phyloP scores from a whole-genome alignment of 2,113 vertebrate species.

The Empidonax traillii region DNA sequence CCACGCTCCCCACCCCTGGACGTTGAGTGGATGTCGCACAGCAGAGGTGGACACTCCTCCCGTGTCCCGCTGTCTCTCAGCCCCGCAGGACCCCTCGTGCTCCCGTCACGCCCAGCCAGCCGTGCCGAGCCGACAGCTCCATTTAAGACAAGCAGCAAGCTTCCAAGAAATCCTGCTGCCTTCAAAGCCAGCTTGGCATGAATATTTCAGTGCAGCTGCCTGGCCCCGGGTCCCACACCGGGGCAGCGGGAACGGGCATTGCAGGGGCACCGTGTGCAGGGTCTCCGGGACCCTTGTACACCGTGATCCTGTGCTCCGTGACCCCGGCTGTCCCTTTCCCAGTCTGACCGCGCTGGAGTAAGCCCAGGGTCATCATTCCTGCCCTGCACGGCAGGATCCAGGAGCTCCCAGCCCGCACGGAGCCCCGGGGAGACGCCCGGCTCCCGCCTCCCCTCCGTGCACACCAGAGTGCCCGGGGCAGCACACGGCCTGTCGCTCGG shows the following conservation, averaged over 20 bases:
- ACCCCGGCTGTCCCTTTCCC: not conserved
- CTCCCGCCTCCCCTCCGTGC: not conserved
- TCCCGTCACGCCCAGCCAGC: not conserved
- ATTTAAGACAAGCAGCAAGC: not conserved
- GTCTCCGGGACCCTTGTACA: rapidly evolving
- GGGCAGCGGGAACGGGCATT: rapidly evolving
- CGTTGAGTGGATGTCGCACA: rapidly evolving
- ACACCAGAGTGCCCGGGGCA: not conserved
- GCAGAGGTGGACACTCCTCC: not conserved
- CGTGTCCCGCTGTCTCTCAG: not conserved
- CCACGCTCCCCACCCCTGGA: not conserved
- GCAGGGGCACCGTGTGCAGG: rapidly evolving
- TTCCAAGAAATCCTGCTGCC: slow-evolving; percentile 42
- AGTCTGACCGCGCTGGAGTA: rapidly evolving
- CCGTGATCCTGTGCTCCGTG: rapidly evolving
- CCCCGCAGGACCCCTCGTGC: not conserved
- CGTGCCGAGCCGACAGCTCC: slow-evolving; percentile 4
- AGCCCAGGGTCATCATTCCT: not conserved
- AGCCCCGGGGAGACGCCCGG: not conserved
- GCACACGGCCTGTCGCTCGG: not conserved
- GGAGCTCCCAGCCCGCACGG: rapidly evolving
- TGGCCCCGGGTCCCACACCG: not conserved
- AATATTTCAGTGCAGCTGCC: slow-evolving; percentile 27
- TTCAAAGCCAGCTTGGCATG: not conserved
- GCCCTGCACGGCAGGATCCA: rapidly evolving